Conservation (phyloP, 2,113 vertebrate genomes). For the Haemorhous mexicanus region DNA sequence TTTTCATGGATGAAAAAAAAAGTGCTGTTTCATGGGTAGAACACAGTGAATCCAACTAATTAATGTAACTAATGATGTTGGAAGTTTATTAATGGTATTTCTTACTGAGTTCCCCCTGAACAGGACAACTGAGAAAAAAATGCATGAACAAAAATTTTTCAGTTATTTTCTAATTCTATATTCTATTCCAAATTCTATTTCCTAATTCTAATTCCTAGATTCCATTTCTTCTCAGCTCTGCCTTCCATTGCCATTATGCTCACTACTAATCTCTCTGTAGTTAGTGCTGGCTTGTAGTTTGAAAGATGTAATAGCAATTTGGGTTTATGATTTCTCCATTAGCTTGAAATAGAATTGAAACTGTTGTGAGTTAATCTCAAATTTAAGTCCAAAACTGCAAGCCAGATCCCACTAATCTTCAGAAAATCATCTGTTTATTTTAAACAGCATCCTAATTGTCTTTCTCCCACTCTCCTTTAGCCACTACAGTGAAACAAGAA, state of each 20-base stretch:
- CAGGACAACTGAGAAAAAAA: not conserved
- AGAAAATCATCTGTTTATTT: not conserved
- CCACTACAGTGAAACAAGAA: not conserved
- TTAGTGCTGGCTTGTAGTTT: constrained; percentile 33
- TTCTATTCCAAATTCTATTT: not conserved
- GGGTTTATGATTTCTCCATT: constrained; percentile 63
- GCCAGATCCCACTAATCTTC: not conserved
- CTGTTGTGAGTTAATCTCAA: constrained; percentile 26
- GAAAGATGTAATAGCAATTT: constrained; percentile 62
- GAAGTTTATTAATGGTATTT: not conserved
- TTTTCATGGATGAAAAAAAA: not conserved
- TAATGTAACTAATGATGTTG: not conserved
- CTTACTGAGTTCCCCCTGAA: not conserved
- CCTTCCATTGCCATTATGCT: constrained; percentile 11
- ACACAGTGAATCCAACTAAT: not conserved
- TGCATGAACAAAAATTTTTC: not conserved
- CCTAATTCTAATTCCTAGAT: not conserved
- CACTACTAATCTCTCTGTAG: constrained; percentile 42
- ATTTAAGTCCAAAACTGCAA: constrained; percentile 32
- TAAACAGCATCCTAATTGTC: not conserved
- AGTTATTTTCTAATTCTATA: not conserved
- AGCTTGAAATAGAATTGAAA: constrained; percentile 33
- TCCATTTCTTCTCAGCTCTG: not conserved
- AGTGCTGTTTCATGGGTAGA: not conserved
- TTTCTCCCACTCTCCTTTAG: not conserved